These are phyloP conservation scores for Noctua janthina DNA, from an alignment of 2,888 invertebrate species.

Conservation along the genomic window DNA sequence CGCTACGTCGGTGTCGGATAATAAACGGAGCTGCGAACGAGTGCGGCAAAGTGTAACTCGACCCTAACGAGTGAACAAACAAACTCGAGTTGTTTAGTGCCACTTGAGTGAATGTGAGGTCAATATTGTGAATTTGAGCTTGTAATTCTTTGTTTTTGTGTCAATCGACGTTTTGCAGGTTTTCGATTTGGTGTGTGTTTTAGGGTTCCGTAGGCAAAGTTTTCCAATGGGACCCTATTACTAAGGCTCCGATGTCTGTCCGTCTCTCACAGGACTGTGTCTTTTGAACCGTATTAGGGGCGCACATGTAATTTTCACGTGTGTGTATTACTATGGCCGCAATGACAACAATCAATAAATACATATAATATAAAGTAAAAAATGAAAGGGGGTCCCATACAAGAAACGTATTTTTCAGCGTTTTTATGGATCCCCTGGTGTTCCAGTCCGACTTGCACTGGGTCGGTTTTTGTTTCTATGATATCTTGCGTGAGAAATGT, in stretches of 20 bases:
- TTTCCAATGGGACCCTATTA: neutral
- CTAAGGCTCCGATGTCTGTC: neutral
- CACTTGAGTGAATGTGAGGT: constrained; percentile 40
- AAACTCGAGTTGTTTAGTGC: constrained; percentile 29
- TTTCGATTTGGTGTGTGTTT: neutral
- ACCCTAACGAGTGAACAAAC: constrained; percentile 51
- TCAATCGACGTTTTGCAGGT: neutral
- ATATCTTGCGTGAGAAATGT: neutral
- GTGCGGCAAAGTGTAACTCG: constrained; percentile 52
- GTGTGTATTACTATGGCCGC: neutral
- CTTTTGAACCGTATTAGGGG: neutral
- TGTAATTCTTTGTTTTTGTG: neutral
- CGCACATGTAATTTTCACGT: neutral
- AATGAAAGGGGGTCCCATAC: too few species aligned
- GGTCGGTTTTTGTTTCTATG: neutral
- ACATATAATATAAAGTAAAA: too few species aligned
- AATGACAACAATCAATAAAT: neutral
- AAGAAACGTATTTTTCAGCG: neutral
- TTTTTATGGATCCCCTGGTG: neutral
- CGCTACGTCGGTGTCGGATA: constrained; percentile 22
- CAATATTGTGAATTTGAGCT: constrained; percentile 44
- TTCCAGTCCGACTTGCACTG: neutral
- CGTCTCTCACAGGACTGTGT: neutral
- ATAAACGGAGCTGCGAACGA: constrained; percentile 41
- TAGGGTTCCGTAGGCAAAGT: neutral